Evolutionary conservation across 1,140 invertebrate genomes (phyloP), one percentile per base, ranked within the genome.

Genomic region (Drosophila azteca): DNA sequence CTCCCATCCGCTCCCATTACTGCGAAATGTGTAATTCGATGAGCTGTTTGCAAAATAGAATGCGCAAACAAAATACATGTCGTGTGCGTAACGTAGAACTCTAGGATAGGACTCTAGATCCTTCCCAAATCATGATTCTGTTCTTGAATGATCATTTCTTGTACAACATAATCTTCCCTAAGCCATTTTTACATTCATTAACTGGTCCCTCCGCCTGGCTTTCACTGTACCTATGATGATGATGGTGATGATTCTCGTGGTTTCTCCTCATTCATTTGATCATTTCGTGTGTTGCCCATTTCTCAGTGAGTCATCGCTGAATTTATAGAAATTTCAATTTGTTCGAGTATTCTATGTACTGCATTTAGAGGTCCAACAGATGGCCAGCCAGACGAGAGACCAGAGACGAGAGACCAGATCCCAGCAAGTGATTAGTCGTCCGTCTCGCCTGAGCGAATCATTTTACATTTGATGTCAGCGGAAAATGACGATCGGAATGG

Each of bases 321-420:
- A 87, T 87, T 87, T 87, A 88, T 88, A 87, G 83, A 88, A 58
- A 79, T 83, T 88, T 83, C 61, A 53, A 71, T 54, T 62, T 54
- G 17, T 69, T 39, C 11, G 35, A 39, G 35, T 39, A 13, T 39
- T 39, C 35, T 13, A 43, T 69, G 73, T 67, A 69, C 59, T 74
- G 64, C 54, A 43, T 73, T 85, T 77, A 58, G 68, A 76, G 77
- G 63, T 71, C 59, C 78, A 62, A 68, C 82, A 85, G 82, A 85
- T 87, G 82, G 82, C 73, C 51, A 26, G 17, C 17, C 17, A 20
- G 17, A 20, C 17, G 17, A 20, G 17, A 55, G 58, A 44, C 43
- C 50, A 9, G 8, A 35, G 35, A 39, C 35, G 11, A 35, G 31
- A 3, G 35, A 5, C 35, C 35, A 39, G 54, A 48, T 51, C 44